These are phyloP conservation scores for Masnerella sp. DNA, from an alignment of 2,888 invertebrate species.

Conservation along the genomic window DNA sequence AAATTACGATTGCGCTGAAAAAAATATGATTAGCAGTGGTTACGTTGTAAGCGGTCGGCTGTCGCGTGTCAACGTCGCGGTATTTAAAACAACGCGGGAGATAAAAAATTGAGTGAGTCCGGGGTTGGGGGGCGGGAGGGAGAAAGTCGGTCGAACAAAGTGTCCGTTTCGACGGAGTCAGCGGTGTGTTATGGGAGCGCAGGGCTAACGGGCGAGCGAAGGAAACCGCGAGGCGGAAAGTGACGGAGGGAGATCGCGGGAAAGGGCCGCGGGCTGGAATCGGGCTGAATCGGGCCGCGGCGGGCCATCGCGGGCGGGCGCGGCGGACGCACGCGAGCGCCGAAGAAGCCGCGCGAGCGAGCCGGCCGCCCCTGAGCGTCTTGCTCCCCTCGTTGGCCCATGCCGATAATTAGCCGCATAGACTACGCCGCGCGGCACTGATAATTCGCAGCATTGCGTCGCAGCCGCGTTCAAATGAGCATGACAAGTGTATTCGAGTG, in stretches of 20 bases:
- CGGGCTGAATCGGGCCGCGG: too few species aligned
- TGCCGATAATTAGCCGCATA: conserved; percentile 66
- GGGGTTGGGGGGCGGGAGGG: conserved; percentile 13
- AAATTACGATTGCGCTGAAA: conserved; percentile 10
- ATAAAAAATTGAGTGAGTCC: conserved; percentile 3
- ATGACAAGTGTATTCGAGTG: conserved; percentile 76
- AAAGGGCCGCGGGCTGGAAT: conserved; percentile 56
- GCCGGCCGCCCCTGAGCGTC: conserved; percentile 47
- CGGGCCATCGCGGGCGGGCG: too few species aligned
- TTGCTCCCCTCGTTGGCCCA: conserved; percentile 57
- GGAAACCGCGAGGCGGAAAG: conserved; percentile 60
- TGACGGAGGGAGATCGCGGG: conserved; percentile 60
- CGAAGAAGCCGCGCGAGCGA: conserved; percentile 49
- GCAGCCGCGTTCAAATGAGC: conserved; percentile 75
- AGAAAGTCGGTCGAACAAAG: conserved; percentile 15
- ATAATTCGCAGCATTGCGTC: conserved; percentile 76
- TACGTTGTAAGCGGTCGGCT: not conserved
- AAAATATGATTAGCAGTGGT: too few species aligned
- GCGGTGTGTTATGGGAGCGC: conserved; percentile 39
- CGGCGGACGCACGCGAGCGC: conserved; percentile 59
- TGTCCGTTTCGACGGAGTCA: too few species aligned
- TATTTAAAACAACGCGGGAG: conserved; percentile 8
- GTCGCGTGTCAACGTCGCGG: conserved; percentile 14
- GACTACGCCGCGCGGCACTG: conserved; percentile 65
- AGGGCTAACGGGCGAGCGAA: too few species aligned